A percentile compares a stretch with the other conserved stretches of the same genome.
Conservation (phyloP, 2,797 vertebrate species). For the Phoebastria nigripes region DNA sequence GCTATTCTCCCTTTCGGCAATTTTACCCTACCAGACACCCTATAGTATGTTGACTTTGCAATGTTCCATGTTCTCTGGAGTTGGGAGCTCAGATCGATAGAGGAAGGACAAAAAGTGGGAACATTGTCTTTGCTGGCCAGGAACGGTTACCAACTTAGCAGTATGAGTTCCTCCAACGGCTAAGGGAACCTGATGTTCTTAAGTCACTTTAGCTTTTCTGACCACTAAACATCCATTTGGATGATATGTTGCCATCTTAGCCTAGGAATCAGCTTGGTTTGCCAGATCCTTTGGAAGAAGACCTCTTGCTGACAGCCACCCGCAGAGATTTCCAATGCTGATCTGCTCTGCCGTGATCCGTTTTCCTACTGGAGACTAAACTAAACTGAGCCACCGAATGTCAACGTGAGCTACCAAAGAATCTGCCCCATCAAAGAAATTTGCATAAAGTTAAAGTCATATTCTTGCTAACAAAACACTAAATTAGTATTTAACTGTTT, state of each 20-base stretch:
- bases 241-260: accelerated
- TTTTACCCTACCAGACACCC: not conserved
- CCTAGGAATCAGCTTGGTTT: not conserved
- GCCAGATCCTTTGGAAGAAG: not conserved
- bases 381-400: not conserved
- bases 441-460: not conserved
- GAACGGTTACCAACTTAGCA: not conserved
- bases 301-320: accelerated
- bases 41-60: accelerated
- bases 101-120: not conserved
- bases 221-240: not conserved
- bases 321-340: accelerated
- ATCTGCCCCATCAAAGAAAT: not conserved
- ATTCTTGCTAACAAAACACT: not conserved
- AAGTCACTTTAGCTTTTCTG: not conserved
- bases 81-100: accelerated
- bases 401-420: not conserved
- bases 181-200: not conserved
- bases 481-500: not conserved
- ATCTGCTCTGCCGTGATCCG: accelerated
- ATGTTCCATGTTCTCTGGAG: accelerated
- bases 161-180: accelerated
- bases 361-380: not conserved
- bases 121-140: accelerated
- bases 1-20: accelerated